phyloP scores from a whole-genome alignment of 2,888 invertebrate genomes.

The Liodrosophila aerea region DNA sequence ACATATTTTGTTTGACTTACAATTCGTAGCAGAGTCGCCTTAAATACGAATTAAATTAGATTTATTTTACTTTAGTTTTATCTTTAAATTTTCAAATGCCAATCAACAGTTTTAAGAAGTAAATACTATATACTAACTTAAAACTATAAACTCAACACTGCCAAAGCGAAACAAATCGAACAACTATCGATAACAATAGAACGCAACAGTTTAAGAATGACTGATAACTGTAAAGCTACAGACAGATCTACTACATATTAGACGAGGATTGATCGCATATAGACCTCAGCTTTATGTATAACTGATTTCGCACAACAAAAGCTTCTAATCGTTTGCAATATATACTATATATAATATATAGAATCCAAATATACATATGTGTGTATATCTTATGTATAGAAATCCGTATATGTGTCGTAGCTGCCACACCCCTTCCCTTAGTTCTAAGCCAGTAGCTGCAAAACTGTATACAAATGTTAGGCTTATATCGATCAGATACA shows the following conservation, averaged over 20 bases:
- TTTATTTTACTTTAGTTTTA: conserved; percentile 1
- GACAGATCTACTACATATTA: conserved; percentile 7
- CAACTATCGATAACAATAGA: conserved; percentile 33
- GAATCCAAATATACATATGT: conserved; percentile 18
- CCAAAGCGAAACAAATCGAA: conserved; percentile 69
- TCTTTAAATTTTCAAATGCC: no score
- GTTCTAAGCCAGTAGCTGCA: conserved; percentile 17
- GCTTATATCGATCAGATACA: conserved; percentile 10
- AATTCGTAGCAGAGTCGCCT: conserved; percentile 31
- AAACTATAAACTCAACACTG: conserved; percentile 72
- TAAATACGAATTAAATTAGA: conserved; percentile 25
- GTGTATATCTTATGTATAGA: conserved; percentile 17
- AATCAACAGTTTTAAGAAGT: no score
- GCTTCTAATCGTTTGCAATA: conserved; percentile 41
- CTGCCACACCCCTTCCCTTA: conserved; percentile 22
- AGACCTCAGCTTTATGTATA: conserved; percentile 17
- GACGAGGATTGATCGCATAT: conserved; percentile 8
- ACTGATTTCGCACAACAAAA: conserved; percentile 40
- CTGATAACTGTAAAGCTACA: conserved; percentile 50
- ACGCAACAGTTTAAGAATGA: conserved; percentile 59
- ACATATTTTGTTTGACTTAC: conserved; percentile 1
- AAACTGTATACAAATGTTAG: no score
- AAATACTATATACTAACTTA: conserved; percentile 21
- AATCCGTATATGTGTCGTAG: conserved; percentile 37
- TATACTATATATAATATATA: conserved; percentile 33